phyloP scores from a whole-genome alignment of 2,113 vertebrate genomes.

The Rhabdornis inornatus region DNA sequence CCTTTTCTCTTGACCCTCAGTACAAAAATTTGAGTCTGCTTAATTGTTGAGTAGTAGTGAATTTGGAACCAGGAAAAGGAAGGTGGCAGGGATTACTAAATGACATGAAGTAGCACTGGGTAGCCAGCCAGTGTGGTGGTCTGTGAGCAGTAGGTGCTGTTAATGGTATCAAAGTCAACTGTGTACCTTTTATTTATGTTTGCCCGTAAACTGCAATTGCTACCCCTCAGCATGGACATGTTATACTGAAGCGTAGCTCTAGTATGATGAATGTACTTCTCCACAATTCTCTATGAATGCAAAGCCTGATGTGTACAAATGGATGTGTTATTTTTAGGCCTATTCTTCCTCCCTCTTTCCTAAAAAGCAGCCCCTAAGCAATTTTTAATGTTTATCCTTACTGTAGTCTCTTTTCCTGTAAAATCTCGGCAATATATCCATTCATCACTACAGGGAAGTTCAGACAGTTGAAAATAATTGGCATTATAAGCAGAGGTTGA shows the following conservation, averaged over 20 bases:
- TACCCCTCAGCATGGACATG: not conserved
- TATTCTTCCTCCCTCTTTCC: not conserved
- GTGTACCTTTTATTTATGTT: not conserved
- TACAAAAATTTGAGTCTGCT: not conserved
- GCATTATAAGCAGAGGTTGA: not conserved
- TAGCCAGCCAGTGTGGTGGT: not conserved
- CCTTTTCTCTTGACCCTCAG: not conserved
- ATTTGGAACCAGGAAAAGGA: not conserved
- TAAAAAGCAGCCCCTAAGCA: not conserved
- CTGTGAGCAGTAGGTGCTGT: not conserved
- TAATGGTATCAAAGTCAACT: not conserved
- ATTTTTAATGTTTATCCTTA: not conserved
- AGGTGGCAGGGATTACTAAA: not conserved
- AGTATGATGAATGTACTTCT: not conserved
- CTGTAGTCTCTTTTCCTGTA: not conserved
- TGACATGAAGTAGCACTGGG: not conserved
- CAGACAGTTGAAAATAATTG: not conserved
- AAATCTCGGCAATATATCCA: not conserved
- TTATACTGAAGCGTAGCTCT: not conserved
- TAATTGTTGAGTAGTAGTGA: not conserved
- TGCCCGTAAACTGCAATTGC: not conserved
- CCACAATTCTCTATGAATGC: not conserved
- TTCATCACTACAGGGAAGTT: not conserved
- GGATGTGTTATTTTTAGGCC: not conserved
- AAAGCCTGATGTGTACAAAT: not conserved